Percentiles rank a stretch among this genome's conserved stretches.
Conservation (phyloP, 2,113 vertebrate species). For the Arizona elegans region DNA sequence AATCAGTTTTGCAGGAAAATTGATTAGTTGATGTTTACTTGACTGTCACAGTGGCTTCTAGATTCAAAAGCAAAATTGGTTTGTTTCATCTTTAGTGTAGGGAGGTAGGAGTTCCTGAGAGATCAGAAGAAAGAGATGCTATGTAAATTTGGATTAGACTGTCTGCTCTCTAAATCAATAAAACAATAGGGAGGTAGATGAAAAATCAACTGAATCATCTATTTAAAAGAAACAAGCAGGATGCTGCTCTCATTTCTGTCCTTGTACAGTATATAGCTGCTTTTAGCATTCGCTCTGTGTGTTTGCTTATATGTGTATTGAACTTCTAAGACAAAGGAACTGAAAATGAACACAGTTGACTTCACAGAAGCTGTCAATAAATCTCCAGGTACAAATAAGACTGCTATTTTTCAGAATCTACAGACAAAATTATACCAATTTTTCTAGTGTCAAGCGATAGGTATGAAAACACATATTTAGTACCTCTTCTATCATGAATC, state of each 20-base stretch:
- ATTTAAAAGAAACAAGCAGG: slow-evolving; percentile 44
- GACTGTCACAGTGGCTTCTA: slow-evolving; percentile 48
- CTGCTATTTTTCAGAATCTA: slow-evolving; percentile 49
- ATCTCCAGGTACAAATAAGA: slow-evolving; percentile 41
- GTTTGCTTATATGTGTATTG: not conserved
- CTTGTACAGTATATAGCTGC: slow-evolving; percentile 42
- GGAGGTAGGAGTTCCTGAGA: slow-evolving; percentile 53
- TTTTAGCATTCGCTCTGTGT: slow-evolving; percentile 40
- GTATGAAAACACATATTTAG: slow-evolving; percentile 55
- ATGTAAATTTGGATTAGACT: slow-evolving; percentile 69
- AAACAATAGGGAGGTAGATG: slow-evolving; percentile 59
- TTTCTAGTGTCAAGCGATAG: slow-evolving; percentile 46
- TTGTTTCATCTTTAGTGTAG: slow-evolving; percentile 57
- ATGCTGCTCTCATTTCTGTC: slow-evolving; percentile 58
- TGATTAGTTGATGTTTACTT: slow-evolving; percentile 64
- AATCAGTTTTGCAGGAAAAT: slow-evolving; percentile 65
- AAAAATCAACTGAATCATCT: slow-evolving; percentile 54
- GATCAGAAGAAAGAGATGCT: slow-evolving; percentile 54
- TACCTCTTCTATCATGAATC: slow-evolving; percentile 48
- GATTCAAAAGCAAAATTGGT: slow-evolving; percentile 60
- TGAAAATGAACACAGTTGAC: slow-evolving; percentile 48
- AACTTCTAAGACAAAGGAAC: slow-evolving; percentile 53
- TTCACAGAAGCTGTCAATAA: slow-evolving; percentile 38
- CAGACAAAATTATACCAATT: slow-evolving; percentile 53
- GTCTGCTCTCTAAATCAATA: slow-evolving; percentile 73